Conservation (phyloP, 1,140 invertebrate genomes). For the Zeugodacus cucurbitae region DNA sequence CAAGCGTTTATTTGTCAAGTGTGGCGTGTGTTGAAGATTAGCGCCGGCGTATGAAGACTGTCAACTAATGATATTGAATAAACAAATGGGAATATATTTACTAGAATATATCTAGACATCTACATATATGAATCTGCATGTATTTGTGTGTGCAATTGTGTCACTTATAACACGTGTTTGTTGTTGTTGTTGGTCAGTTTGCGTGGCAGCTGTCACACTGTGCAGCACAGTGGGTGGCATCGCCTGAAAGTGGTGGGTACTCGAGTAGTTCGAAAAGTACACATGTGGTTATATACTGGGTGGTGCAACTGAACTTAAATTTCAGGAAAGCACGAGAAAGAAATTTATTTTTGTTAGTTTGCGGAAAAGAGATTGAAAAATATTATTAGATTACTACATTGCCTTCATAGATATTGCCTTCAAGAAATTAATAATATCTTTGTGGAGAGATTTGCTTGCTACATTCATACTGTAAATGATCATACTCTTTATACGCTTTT, state of each 20-base stretch:
- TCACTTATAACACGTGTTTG: background rate
- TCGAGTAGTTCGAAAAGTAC: background rate
- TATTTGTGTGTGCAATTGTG: background rate
- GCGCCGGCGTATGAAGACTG: background rate
- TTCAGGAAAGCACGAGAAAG: no score
- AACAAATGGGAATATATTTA: background rate
- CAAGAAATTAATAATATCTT: no score
- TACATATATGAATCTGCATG: no score
- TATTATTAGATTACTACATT: no score
- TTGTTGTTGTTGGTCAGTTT: background rate
- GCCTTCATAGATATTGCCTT: no score
- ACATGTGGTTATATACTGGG: background rate
- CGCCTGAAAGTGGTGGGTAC: background rate
- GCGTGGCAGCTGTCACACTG: background rate
- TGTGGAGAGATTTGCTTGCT: no score
- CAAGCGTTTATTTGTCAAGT: background rate
- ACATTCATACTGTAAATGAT: no score
- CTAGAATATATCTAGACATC: background rate
- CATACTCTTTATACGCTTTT: no score
- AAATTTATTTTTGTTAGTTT: no score
- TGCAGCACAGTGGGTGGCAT: background rate
- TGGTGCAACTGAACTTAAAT: background rate
- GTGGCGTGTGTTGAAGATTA: slow-evolving; percentile 10
- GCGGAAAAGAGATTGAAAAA: no score
- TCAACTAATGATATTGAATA: background rate